Evolutionary conservation across 2,113 vertebrate species (phyloP), one percentile per base, ranked within the genome.

Genomic region (Scalopus aquaticus): DNA sequence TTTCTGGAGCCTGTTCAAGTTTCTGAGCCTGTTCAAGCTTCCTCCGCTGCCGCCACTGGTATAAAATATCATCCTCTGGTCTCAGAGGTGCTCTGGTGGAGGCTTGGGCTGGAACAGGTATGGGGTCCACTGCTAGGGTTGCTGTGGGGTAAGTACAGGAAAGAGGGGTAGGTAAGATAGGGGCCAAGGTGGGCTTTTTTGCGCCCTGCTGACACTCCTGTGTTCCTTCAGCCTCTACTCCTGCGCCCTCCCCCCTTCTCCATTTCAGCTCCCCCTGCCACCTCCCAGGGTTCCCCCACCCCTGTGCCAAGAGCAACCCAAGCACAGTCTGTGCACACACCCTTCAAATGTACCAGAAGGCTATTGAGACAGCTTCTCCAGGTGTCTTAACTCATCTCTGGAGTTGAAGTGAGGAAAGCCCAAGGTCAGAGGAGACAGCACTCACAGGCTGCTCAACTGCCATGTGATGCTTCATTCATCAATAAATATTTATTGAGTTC

Each of bases 1-100:
- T 95, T 54, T 28, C 24, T 39, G 35, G 20, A 73, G 70, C 12
- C 94, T 98, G 97, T 82, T 99, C 98, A 97, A 99, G 99, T 96
- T 99, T 99, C 91, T 98, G 98, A 28, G 64, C 26, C 95, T 98
- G 98, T 85, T 99, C 99, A 97, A 99, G 98, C 96, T 99, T 99
- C 91, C 99, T 98, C 76, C 98, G 98, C 81, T 99, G 98, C 51
- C 99, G 98, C 99, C 99, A 99, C 96, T 99, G 99, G 95, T 98
- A 99, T 79, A 99, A 97, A 94, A 99, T 99, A 97, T 99, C 99
- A 24, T 99, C 98, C 77, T 99, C 99, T 5, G 98, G 99, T 19
- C 78, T 93, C 42, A 95, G 60, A 60, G 95, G 78, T 49, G 87
- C 58, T 42, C 1, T 73, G 9, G 93, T 92, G 82, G 96, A 86